Percentiles rank a stretch among this genome's conserved stretches.
These are phyloP conservation scores for Acrocyrtus sp. DNA, from an alignment of 2,888 invertebrate genomes.

Conservation along the genomic window DNA sequence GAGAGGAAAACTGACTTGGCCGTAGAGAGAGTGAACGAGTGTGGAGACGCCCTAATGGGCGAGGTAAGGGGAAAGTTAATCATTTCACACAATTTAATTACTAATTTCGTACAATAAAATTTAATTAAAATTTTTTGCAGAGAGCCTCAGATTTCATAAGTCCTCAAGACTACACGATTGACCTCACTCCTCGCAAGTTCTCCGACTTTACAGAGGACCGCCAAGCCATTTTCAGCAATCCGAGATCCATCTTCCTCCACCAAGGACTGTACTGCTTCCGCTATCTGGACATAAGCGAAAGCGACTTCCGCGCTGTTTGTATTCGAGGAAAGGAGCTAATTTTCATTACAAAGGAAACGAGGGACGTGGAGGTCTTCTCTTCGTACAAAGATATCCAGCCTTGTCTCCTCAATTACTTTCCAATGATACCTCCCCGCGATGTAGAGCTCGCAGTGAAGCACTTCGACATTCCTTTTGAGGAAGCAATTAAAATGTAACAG, in stretches of 20 bases:
- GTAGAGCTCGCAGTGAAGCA: conserved; percentile 31
- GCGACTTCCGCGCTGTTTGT: conserved; percentile 50
- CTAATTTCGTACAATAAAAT: too few species aligned
- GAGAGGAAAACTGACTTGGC: conserved; percentile 36
- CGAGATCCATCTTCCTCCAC: conserved; percentile 28
- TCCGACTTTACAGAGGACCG: neutral
- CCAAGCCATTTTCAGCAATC: conserved; percentile 31
- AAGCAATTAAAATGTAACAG: conserved; percentile 39
- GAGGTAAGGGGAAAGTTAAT: too few species aligned
- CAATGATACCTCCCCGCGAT: conserved; percentile 38
- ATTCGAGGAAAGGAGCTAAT: conserved; percentile 45
- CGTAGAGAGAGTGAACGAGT: conserved; percentile 40
- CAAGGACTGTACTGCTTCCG: conserved; percentile 47
- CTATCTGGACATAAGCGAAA: conserved; percentile 39
- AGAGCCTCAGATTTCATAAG: conserved; percentile 26
- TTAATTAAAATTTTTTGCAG: conserved; percentile 21
- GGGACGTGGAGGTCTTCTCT: conserved; percentile 25
- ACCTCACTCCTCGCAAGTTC: conserved; percentile 1
- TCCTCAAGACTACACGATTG: conserved; percentile 42
- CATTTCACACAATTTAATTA: neutral
- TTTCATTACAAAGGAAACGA: conserved; percentile 47
- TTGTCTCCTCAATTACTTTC: conserved; percentile 42
- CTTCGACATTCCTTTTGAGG: conserved; percentile 44
- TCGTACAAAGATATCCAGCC: conserved; percentile 33
- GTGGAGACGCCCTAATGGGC: conserved; percentile 51